A percentile compares a stretch with the other conserved stretches of the same genome.
phyloP scores from a whole-genome alignment of 2,797 vertebrate species.

The Pseudotriccus pelzelni region DNA sequence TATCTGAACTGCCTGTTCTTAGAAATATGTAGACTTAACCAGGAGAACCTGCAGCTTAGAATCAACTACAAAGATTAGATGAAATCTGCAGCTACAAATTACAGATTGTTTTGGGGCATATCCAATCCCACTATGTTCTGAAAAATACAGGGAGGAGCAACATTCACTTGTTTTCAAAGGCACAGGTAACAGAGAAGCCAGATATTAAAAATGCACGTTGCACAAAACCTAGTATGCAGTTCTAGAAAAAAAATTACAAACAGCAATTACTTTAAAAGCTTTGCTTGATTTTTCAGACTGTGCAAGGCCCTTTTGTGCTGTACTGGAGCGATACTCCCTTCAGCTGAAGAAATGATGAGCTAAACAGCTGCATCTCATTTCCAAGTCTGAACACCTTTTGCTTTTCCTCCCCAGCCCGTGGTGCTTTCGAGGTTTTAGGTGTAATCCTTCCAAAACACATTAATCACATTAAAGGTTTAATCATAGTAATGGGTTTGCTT shows the following conservation, averaged over 20 bases:
- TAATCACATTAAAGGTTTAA: neutral
- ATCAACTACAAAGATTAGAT: neutral
- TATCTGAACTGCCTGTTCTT: conserved; percentile 32
- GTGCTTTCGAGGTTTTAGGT: neutral
- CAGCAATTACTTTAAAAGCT: neutral
- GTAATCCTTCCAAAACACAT: neutral
- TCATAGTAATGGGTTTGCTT: neutral
- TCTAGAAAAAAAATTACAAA: neutral
- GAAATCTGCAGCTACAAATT: neutral
- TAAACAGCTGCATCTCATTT: neutral
- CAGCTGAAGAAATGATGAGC: neutral
- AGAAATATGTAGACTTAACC: conserved; percentile 25
- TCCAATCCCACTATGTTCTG: neutral
- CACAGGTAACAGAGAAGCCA: neutral
- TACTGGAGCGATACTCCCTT: neutral
- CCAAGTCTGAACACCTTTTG: neutral
- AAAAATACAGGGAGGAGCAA: neutral
- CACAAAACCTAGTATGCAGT: neutral
- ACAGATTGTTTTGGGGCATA: neutral
- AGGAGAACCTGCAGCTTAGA: neutral
- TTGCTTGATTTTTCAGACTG: neutral
- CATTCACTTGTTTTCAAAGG: neutral
- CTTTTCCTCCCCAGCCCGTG: neutral
- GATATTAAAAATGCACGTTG: neutral
- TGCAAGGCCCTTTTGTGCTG: neutral